Conservation (phyloP, 2,113 vertebrate species). For the Oncorhynchus mykiss region DNA sequence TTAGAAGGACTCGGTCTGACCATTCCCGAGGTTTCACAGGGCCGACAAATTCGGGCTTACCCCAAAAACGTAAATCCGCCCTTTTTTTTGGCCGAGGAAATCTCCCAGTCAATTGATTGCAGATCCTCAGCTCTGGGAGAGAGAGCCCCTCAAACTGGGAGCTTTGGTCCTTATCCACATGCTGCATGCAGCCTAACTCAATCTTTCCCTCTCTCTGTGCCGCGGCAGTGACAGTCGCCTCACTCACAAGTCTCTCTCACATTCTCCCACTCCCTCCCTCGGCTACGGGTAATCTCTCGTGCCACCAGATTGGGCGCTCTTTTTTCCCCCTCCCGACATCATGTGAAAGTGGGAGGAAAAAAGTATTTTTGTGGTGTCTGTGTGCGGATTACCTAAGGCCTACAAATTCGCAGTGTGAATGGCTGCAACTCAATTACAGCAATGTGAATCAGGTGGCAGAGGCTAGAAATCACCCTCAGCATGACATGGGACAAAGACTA, state of each 20-base stretch:
- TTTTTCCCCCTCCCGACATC: constrained; percentile 36
- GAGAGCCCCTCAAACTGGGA: constrained; percentile 53
- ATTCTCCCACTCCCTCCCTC: constrained; percentile 23
- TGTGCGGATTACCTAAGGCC: constrained; percentile 59
- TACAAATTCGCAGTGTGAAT: constrained; percentile 49
- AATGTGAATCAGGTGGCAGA: constrained; percentile 70
- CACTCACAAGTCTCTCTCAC: constrained; percentile 46
- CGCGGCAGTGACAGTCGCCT: constrained; percentile 28
- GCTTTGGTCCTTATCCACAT: constrained; percentile 67
- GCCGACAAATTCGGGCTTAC: constrained; percentile 69
- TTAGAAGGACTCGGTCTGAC: constrained; percentile 38
- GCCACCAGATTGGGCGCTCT: constrained; percentile 49
- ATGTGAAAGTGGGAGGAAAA: constrained; percentile 55
- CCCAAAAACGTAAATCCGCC: constrained; percentile 66
- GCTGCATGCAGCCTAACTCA: constrained; percentile 61
- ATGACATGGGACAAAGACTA: constrained; percentile 13
- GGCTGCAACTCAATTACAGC: constrained; percentile 70
- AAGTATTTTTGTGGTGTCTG: constrained; percentile 59
- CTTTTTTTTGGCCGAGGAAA: constrained; percentile 56
- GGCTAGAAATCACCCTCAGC: constrained; percentile 63
- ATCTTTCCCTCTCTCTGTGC: constrained; percentile 51
- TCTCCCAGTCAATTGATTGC: constrained; percentile 62
- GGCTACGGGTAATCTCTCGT: background rate
- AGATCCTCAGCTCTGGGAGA: constrained; percentile 56
- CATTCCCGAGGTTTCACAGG: constrained; percentile 45